Conservation (phyloP, 2,888 invertebrate species). For the Coleophora deauratella region DNA sequence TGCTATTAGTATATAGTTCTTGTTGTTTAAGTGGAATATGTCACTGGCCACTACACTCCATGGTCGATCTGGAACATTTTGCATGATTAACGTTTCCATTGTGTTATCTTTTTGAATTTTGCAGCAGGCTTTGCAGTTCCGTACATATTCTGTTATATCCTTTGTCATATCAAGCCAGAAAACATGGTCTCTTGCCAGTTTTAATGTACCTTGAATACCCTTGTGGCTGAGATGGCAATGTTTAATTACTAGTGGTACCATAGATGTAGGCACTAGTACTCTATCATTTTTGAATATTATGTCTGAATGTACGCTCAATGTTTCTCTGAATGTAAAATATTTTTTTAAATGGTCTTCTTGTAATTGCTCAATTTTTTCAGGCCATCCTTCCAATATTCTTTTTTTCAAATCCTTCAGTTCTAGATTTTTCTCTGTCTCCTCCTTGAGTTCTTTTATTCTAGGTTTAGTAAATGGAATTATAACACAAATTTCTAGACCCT, state of each 20-base stretch:
- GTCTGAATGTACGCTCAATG: conserved; percentile 2
- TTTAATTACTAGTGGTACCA: conserved; percentile 5
- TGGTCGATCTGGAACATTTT: conserved; percentile 4
- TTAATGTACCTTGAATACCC: neutral
- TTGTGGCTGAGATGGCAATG: neutral
- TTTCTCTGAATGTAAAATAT: conserved; percentile 10
- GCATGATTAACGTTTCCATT: conserved; percentile 5
- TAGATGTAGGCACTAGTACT: conserved; percentile 2
- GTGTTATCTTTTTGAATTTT: conserved; percentile 9
- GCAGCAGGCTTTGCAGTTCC: neutral
- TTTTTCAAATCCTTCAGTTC: neutral
- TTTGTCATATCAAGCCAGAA: conserved; percentile 4
- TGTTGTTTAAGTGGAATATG: conserved; percentile 6
- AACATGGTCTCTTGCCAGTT: conserved; percentile 1
- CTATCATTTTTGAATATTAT: conserved; percentile 8
- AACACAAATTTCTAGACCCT: neutral
- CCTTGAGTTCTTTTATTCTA: neutral
- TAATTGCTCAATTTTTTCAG: conserved; percentile 3
- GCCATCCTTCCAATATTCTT: conserved; percentile 4
- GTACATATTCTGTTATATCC: conserved; percentile 4
- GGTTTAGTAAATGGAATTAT: too few species aligned
- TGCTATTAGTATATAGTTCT: conserved; percentile 4
- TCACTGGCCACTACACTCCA: conserved; percentile 9
- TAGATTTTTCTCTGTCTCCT: neutral
- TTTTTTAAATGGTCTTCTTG: conserved; percentile 4